phyloP scores from a whole-genome alignment of 2,888 invertebrate genomes.

The Priapulus caudatus region DNA sequence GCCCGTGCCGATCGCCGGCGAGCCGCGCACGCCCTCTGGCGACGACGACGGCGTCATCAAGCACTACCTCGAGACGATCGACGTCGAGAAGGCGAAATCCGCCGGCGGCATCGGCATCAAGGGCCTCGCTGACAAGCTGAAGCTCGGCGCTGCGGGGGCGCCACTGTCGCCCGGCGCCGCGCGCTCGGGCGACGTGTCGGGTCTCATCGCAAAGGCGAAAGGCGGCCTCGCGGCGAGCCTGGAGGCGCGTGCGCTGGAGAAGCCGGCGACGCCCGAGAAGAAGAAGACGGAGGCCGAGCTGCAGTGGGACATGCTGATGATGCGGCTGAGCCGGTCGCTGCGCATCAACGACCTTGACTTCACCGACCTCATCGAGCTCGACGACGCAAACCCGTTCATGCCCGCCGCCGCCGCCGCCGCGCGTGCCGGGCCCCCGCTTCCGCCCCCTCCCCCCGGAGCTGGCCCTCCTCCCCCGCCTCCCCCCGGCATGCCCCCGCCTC shows the following conservation, averaged over 20 bases:
- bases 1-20: no score
- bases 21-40: no score
- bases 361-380: constrained; percentile 75
- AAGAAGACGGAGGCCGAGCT: constrained; percentile 85
- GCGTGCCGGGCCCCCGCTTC: constrained; percentile 38
- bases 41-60: background rate
- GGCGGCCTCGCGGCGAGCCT: constrained; percentile 77
- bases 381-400: constrained; percentile 61
- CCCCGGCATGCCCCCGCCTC: constrained; percentile 35
- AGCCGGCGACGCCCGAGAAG: constrained; percentile 42
- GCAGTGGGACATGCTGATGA: constrained; percentile 84
- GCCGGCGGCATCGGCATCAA: background rate
- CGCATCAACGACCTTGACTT: constrained; percentile 88
- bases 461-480: background rate
- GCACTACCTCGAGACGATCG: background rate
- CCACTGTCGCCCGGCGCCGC: constrained; percentile 8
- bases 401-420: constrained; percentile 61
- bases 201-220: constrained; percentile 83
- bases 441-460: constrained; percentile 16
- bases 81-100: background rate
- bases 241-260: constrained; percentile 57
- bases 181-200: constrained; percentile 68
- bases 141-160: background rate
- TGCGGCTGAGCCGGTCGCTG: constrained; percentile 46
- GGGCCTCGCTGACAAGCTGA: background rate